Conservation (phyloP, 1,140 invertebrate genomes). For the Saccostrea glomerata region DNA sequence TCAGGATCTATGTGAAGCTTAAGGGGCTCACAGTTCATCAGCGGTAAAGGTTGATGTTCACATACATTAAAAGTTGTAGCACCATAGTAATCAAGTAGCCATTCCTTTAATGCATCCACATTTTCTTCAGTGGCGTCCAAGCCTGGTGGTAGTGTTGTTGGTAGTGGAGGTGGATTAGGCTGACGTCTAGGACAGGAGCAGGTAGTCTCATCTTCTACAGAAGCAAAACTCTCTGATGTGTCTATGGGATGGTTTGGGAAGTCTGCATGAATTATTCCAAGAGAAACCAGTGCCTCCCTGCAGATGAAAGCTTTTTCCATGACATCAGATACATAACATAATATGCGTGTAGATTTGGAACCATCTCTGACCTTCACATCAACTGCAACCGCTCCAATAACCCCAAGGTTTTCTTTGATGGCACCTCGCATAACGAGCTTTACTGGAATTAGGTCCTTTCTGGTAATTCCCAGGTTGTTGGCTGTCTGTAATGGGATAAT, state of each 20-base stretch:
- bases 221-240: background rate
- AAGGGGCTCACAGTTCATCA: slow-evolving; percentile 53
- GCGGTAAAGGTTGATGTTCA: slow-evolving; percentile 56
- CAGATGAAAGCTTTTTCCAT: no score
- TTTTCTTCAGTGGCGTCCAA: slow-evolving; percentile 47
- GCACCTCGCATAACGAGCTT: background rate
- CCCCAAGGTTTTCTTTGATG: background rate
- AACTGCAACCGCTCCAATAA: no score
- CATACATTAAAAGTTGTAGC: slow-evolving; percentile 55
- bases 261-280: background rate
- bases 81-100: slow-evolving; percentile 53
- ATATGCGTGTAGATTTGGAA: no score
- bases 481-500: no score
- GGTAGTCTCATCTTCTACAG: background rate
- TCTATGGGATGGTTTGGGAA: background rate
- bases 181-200: background rate
- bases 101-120: slow-evolving; percentile 46
- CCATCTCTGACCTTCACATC: no score
- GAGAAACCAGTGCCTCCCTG: no score
- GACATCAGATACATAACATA: no score
- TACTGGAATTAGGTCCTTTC: background rate
- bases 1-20: slow-evolving; percentile 52
- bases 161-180: background rate
- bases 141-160: background rate
- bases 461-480: no score